Percentiles rank a stretch among this genome's conserved stretches.
Conservation (phyloP, 92 coral and sea anemone species). For the Actinernus sp. region DNA sequence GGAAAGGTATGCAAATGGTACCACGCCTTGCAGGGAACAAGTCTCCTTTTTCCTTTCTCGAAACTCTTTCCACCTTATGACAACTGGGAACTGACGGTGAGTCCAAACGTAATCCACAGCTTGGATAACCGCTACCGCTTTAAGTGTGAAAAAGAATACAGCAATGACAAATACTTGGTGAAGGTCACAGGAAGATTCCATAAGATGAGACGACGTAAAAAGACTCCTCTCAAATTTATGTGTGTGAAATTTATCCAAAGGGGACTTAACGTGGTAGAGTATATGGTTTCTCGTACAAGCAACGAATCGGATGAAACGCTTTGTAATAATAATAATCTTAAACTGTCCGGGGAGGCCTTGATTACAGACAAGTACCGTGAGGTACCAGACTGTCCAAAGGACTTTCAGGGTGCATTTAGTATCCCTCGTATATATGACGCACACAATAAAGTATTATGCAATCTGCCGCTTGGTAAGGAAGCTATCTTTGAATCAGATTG, state of each 20-base stretch:
- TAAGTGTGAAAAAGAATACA: background rate
- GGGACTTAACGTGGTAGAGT: slow-evolving; percentile 4
- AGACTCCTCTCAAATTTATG: background rate
- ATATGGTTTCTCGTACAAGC: background rate
- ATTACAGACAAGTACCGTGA: slow-evolving; percentile 9
- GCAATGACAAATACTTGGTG: background rate
- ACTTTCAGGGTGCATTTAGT: slow-evolving; percentile 4
- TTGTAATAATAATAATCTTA: background rate
- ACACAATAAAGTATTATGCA: background rate
- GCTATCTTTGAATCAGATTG: slow-evolving; percentile 3
- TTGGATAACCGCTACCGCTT: background rate
- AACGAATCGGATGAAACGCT: background rate
- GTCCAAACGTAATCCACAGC: background rate
- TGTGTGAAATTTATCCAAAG: slow-evolving; percentile 6
- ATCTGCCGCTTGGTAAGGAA: background rate
- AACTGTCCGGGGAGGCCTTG: background rate
- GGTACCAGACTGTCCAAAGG: background rate
- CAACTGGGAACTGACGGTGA: background rate
- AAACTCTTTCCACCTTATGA: background rate
- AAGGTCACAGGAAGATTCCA: slow-evolving; percentile 1
- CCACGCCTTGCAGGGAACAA: background rate
- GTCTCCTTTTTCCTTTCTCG: slow-evolving; percentile 8
- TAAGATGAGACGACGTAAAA: background rate
- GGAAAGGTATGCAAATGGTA: slow-evolving; percentile 5
- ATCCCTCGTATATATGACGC: slow-evolving; percentile 1